These are phyloP conservation scores for Cassiopea andromeda DNA, from an alignment of 30 jellyfish, hydroid and myxozoan species.

Conservation along the genomic window DNA sequence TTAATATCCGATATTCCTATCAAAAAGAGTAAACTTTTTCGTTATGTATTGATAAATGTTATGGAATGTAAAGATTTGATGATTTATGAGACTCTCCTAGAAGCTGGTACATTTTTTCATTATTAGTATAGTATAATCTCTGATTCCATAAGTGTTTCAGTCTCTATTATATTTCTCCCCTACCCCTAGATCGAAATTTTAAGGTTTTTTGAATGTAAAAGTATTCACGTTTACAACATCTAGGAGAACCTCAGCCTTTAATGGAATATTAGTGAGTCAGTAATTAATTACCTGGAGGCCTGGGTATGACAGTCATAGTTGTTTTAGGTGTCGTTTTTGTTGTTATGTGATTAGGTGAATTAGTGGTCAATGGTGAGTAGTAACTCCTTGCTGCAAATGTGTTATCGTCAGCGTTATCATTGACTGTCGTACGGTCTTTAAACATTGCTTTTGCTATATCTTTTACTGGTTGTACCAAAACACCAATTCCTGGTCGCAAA, in stretches of 20 bases:
- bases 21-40: too few species aligned
- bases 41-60: too few species aligned
- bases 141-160: too few species aligned
- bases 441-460: constrained; percentile 42
- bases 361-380: constrained; percentile 81
- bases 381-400: constrained; percentile 66
- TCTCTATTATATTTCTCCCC: too few species aligned
- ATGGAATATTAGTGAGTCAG: background rate
- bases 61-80: too few species aligned
- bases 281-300: constrained; percentile 79
- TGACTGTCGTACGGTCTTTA: constrained; percentile 69
- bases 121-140: too few species aligned
- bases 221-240: too few species aligned
- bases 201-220: too few species aligned
- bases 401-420: constrained; percentile 54
- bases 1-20: too few species aligned
- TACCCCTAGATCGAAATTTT: too few species aligned
- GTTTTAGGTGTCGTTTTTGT: constrained; percentile 73
- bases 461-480: constrained; percentile 37
- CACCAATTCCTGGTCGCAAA: constrained; percentile 53
- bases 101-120: too few species aligned
- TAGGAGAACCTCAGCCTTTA: background rate
- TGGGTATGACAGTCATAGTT: constrained; percentile 82
- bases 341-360: constrained; percentile 74
- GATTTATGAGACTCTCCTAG: too few species aligned